Base-by-base conservation (phyloP, 64 coral and sea anemone species). In the Porites lutea region DNA sequence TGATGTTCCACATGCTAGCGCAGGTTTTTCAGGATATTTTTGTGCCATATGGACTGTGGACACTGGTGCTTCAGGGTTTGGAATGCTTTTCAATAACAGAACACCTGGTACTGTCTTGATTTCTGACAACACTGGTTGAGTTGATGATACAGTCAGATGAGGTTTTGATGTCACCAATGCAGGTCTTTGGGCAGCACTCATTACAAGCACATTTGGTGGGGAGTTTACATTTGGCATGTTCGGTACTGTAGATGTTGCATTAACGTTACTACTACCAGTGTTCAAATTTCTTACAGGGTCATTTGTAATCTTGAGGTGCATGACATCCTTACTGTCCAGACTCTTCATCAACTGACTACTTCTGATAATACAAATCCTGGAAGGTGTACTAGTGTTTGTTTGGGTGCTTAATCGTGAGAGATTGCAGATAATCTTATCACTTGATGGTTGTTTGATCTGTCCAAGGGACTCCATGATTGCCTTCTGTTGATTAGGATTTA, bases 301-400 rank as follows among this genome's bases (percentile, higher is more conserved):
- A 71, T 87, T 93, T 93, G 82, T 67, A 87, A 93, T 93, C 52
- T 87, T 86, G 48, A 93, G 48, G 49, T 93, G 91, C 14, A 79
- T 85, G 46, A 93, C 81, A 87, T 93, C 79, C 53, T 93, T 93
- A 16, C 91, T 93, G 23, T 86, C 91, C 20, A 93, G 65, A n/a
- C 49, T 85, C 45, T 79, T 93, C 71, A 93, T 75, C 4, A 84
- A 19, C 48, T 51, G 81, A 15, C 63, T 47, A 68, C 81, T 84
- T 19, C 81, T 84, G 12, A 84, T 84, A 60, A 84, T 68, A 18
- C 81, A 68, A 52, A 84, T 68, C 19, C 81, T 65, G 9, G 79
- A 52, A 22, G 81, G 19, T 68, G 44, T 47, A 22, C 63, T 84
- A 13, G 61, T 44, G 19, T 69, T 84, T 10, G 16, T 18, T 13